Conservation (phyloP, 2,888 invertebrate species). For the Crocallis elinguaria region DNA sequence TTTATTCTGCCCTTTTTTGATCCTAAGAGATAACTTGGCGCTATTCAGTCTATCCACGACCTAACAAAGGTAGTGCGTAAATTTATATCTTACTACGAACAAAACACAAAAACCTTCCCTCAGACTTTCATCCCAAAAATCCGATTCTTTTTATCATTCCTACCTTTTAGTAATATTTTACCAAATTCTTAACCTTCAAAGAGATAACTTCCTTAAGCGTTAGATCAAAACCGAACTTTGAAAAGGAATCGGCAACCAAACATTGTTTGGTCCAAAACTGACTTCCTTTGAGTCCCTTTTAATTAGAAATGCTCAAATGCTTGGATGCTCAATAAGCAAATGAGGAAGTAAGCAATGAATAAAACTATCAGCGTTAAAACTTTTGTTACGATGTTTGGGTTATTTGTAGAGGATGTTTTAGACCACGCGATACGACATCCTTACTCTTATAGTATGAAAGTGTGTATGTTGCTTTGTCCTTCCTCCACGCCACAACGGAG, state of each 20-base stretch:
- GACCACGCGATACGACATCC: neutral
- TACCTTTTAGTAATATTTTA: conserved; percentile 4
- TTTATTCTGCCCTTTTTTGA: too few relatives aligned
- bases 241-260: conserved; percentile 1
- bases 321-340: conserved; percentile 19
- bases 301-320: conserved; percentile 23
- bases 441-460: neutral
- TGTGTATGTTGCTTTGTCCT: too few relatives aligned
- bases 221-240: conserved; percentile 1
- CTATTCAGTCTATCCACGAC: too few relatives aligned
- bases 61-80: too few relatives aligned
- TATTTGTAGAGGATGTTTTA: conserved; percentile 2
- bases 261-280: conserved; percentile 7
- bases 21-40: too few relatives aligned
- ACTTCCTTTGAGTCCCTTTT: conserved; percentile 9
- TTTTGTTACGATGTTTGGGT: conserved; percentile 15
- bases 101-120: neutral
- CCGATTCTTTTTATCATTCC: neutral
- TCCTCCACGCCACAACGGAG: too few relatives aligned
- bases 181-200: conserved; percentile 8
- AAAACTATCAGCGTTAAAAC: conserved; percentile 21
- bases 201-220: conserved; percentile 1
- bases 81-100: too few relatives aligned
- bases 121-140: neutral
- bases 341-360: conserved; percentile 22